These are phyloP conservation scores for Toxostoma redivivum DNA, from an alignment of 2,113 vertebrate genomes.

Conservation along the genomic window DNA sequence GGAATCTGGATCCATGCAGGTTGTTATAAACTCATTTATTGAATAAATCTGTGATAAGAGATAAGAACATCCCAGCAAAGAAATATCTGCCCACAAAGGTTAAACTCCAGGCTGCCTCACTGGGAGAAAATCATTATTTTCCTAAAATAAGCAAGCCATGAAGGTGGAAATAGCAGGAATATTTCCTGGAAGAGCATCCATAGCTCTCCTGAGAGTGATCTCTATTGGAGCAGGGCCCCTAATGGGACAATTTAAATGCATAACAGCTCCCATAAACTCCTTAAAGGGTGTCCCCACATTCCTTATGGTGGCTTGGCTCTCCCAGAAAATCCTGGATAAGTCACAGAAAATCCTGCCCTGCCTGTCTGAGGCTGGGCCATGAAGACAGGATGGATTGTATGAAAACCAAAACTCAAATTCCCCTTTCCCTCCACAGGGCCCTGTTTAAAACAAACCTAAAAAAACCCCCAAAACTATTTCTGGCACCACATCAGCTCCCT, in stretches of 20 bases:
- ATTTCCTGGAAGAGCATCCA: background rate
- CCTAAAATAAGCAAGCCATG: background rate
- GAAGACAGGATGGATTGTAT: background rate
- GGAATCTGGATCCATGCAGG: background rate
- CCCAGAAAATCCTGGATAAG: slow-evolving; percentile 61
- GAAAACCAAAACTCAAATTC: background rate
- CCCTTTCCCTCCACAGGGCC: background rate
- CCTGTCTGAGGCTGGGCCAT: background rate
- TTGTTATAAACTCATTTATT: background rate
- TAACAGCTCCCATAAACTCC: slow-evolving; percentile 68
- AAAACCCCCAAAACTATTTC: rapidly evolving
- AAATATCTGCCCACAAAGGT: background rate
- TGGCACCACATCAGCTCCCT: background rate
- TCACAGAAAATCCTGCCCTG: background rate
- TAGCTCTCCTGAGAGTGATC: slow-evolving; percentile 32
- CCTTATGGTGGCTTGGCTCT: slow-evolving; percentile 58
- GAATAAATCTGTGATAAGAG: background rate
- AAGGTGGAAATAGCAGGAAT: slow-evolving; percentile 28
- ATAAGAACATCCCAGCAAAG: background rate
- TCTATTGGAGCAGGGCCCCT: slow-evolving; percentile 46
- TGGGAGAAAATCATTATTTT: slow-evolving; percentile 56
- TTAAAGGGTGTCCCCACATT: slow-evolving; percentile 53
- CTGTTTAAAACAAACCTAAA: background rate
- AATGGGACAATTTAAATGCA: slow-evolving; percentile 79
- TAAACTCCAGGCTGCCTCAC: background rate